Conservation (phyloP, 92 coral and sea anemone species). For the Pocillopora grandis region DNA sequence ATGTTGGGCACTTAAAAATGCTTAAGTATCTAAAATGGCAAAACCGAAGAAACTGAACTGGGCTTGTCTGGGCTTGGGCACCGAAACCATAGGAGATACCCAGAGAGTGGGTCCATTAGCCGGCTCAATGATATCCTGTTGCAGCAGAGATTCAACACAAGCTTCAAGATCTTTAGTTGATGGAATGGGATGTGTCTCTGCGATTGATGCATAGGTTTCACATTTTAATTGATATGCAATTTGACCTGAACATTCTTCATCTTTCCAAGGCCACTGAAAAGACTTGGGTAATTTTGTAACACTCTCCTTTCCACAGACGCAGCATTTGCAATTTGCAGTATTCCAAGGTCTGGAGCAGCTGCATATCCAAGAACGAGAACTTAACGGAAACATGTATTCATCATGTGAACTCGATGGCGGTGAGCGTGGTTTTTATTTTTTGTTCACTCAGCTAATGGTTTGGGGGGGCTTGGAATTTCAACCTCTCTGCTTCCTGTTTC, state of each 20-base stretch:
- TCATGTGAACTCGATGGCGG: conserved; percentile 46
- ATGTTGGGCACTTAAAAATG: too few relatives aligned
- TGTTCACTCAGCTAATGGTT: conserved; percentile 24
- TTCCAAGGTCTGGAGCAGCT: conserved; percentile 31
- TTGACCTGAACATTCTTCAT: conserved; percentile 44
- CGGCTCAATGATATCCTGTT: conserved; percentile 51
- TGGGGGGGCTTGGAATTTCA: neutral
- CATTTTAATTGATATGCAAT: neutral
- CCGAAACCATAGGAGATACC: conserved; percentile 54
- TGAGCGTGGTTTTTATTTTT: neutral
- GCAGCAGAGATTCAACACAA: conserved; percentile 35
- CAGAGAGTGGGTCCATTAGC: conserved; percentile 58
- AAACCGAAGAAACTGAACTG: too few relatives aligned
- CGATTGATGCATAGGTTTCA: conserved; percentile 47
- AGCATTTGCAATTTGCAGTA: conserved; percentile 33
- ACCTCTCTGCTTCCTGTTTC: conserved; percentile 6
- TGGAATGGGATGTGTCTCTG: conserved; percentile 61
- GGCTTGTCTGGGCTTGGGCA: conserved; percentile 61
- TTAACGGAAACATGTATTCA: conserved; percentile 33
- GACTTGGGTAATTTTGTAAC: conserved; percentile 24
- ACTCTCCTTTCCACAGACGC: conserved; percentile 33
- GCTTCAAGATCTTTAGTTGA: conserved; percentile 45
- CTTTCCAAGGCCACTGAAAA: conserved; percentile 61
- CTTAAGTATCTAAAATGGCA: too few relatives aligned
- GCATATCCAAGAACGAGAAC: conserved; percentile 31